Base-by-base conservation (phyloP, 64 coral and sea anemone species). In the Hydrozoanthus tunicans region DNA sequence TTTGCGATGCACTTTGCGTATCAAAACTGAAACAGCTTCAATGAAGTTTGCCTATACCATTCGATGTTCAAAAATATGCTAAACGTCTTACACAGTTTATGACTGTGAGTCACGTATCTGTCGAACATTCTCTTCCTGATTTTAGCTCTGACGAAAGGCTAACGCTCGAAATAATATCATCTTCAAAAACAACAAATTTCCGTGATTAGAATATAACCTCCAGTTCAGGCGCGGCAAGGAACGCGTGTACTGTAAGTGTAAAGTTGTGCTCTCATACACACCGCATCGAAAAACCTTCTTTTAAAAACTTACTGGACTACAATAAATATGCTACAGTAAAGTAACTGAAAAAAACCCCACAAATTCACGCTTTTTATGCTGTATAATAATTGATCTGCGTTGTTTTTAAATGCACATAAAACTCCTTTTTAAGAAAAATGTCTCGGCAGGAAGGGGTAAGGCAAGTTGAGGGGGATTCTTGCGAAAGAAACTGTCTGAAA, bases 291-390 rank as follows among this genome's bases (percentile, higher is more conserved):
- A 70, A 70, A 70, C 67, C 24, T 70, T 70, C 17, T 62, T 9
- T 70, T 70, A 70, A 14, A 70, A 70, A 77, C 53, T 77, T 77
- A 53, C 73, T 77, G 73, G 73, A 77, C 73, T 77, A 43, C 53
- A 77, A 77, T 77, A 77, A 43, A 77, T 77, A 77, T 9, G 9
- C 73, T 52, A 52, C 43, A 77, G 73, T 77, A 77, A 77, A 77
- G 73, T 77, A 77, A 77, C 73, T 77, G 53, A 52, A 77, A 77
- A 53, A 77, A 77, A 8, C 0, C 32, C 43, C 73, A 77, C 73
- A 77, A 77, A 77, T 77, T 53, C 26, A 77, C 73, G 53, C 73
- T 77, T 77, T 77, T 43, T 77, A 53, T 77, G 10, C 53, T 53
- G 73, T 77, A 25, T 77, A 25, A 8, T 43, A 77, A 10, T 43